Base-by-base conservation (phyloP, 2,113 vertebrate species). In the Xenopus borealis region DNA sequence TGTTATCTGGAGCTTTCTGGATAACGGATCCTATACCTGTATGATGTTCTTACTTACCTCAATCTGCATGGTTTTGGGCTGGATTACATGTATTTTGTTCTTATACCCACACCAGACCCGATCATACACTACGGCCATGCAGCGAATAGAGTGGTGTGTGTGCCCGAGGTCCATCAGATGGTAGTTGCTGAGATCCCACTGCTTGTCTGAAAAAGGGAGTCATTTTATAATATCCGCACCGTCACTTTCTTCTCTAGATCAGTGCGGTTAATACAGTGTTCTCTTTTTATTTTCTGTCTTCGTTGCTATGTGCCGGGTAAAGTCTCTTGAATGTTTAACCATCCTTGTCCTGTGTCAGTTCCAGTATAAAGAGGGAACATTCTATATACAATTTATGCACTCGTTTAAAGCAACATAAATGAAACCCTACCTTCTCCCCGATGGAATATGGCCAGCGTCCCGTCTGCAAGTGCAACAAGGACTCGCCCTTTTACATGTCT, bases 61-160 rank as follows among this genome's bases (percentile, higher is more conserved):
- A 0, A 98, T 98, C 88, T 98, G 96, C 97, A 98, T 99, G 1
- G 94, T 98, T 86, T 98, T 98, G 13, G 97, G 97, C 85, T 99
- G 97, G 83, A 99, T 97, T 75, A 99, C 95, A 13, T 99, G 96
- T 82, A 99, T 94, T 86, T 99, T 98, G 88, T 99, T 99, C 91
- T 96, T 98, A 85, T 98, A 98, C 78, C 97, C 97, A 16, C 97
- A 98, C 97, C 97, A 99, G 61, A 99, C 96, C 13, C 95, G 93
- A 59, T 99, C 97, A 0, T 97, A 92, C 44, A 99, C 97, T 3
- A 99, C 96, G 0, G 97, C 96, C 97, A 99, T 98, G 85, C 97
- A 99, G 78, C 97, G 97, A 79, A 99, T 97, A 45, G 97, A 98
- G 86, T 99, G 97, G 78, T 98, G 97, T 1, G 96, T 97, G 52